These are phyloP conservation scores for Mungos mungo DNA, from an alignment of 2,113 vertebrate species.

Conservation along the genomic window DNA sequence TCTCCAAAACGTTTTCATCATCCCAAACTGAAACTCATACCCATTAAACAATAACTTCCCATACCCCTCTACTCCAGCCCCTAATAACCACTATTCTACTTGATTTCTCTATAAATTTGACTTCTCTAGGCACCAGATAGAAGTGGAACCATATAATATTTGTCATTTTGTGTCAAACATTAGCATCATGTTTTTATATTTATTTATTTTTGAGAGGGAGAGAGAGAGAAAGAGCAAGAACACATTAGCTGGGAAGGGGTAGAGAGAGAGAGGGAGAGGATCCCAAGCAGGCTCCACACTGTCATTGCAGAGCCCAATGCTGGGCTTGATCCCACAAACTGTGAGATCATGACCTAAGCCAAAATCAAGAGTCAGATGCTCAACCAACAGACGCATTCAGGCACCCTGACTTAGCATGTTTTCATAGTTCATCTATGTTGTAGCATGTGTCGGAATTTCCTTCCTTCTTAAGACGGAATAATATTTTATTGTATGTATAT, in stretches of 20 bases:
- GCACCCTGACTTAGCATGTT: neutral
- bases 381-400: too few species aligned
- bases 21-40: neutral
- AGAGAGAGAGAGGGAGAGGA: too few species aligned
- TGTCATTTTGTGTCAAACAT: neutral
- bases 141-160: neutral
- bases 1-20: neutral
- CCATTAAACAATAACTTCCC: neutral
- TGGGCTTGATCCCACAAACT: too few species aligned
- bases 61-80: neutral
- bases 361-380: too few species aligned
- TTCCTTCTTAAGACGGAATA: neutral
- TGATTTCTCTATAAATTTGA: neutral
- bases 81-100: neutral
- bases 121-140: neutral
- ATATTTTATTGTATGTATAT: neutral
- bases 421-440: neutral
- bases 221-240: too few species aligned
- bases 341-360: too few species aligned
- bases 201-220: too few species aligned
- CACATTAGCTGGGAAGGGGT: too few species aligned
- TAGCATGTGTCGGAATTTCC: neutral
- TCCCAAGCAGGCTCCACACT: too few species aligned
- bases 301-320: too few species aligned
- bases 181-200: neutral